Evolutionary conservation across 2,888 invertebrate genomes (phyloP).

Genomic region (Amphipyra tragopoginis): DNA sequence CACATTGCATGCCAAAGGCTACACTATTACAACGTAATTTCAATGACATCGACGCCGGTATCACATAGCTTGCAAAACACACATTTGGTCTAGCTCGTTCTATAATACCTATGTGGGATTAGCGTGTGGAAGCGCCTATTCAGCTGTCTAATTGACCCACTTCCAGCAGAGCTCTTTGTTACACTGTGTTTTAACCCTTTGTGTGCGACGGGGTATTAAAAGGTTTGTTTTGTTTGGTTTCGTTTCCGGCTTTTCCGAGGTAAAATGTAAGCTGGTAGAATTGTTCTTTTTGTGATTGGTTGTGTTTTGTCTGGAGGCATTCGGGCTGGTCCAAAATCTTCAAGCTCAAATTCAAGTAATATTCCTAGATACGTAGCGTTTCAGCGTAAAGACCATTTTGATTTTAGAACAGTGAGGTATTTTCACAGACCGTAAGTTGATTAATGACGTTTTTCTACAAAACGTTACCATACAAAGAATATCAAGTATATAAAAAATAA

Average conservation of each 20-base stretch:
- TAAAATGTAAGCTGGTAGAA: conserved; percentile 16
- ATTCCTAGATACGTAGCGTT: too few relatives aligned
- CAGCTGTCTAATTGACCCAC: conserved; percentile 51
- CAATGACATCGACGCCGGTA: conserved; percentile 20
- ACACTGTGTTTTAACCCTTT: conserved; percentile 44
- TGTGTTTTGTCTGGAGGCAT: conserved; percentile 5
- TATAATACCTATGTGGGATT: conserved; percentile 27
- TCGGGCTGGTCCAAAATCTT: not conserved
- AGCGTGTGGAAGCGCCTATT: conserved; percentile 41
- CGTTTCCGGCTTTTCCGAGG: conserved; percentile 30
- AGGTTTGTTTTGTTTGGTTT: conserved; percentile 41
- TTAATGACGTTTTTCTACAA: too few relatives aligned
- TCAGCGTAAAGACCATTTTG: too few relatives aligned
- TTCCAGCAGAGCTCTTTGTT: conserved; percentile 45
- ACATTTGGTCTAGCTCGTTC: conserved; percentile 23
- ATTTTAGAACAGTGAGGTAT: too few relatives aligned
- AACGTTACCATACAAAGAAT: too few relatives aligned
- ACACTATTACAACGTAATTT: conserved; percentile 2
- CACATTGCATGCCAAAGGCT: conserved; percentile 2
- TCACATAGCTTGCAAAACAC: conserved; percentile 26
- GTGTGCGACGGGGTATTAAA: conserved; percentile 36
- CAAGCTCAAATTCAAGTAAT: too few relatives aligned
- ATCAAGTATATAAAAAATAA: too few relatives aligned
- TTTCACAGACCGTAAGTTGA: too few relatives aligned
- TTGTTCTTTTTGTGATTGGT: conserved; percentile 17